Conservation (phyloP, 2,888 invertebrate species). For the Prostheceraeus crozeri region DNA sequence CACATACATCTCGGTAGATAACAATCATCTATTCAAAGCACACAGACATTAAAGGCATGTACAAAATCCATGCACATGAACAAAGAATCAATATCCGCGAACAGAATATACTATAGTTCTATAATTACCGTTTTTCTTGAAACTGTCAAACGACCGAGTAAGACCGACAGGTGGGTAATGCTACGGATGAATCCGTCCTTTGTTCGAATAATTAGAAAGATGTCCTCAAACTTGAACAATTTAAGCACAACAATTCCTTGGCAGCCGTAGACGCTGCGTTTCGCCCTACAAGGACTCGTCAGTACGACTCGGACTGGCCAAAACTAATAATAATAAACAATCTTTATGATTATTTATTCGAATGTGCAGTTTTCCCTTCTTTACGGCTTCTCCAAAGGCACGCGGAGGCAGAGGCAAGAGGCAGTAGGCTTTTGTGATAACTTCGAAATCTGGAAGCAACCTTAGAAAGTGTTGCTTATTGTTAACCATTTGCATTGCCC, state of each 20-base stretch:
- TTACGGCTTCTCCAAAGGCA: constrained; percentile 17
- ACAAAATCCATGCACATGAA: neutral
- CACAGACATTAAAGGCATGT: too few relatives aligned
- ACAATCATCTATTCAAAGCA: too few relatives aligned
- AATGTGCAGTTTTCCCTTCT: neutral
- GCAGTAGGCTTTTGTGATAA: constrained; percentile 17
- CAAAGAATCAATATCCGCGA: neutral
- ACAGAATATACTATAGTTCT: constrained; percentile 1
- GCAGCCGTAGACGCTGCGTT: too few relatives aligned
- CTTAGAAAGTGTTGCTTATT: constrained; percentile 1
- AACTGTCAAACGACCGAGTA: neutral
- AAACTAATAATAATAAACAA: too few relatives aligned
- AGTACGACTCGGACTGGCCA: too few relatives aligned
- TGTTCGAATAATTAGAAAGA: too few relatives aligned
- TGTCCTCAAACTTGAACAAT: too few relatives aligned
- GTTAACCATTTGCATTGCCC: constrained; percentile 7
- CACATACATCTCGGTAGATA: too few relatives aligned
- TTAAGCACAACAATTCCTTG: too few relatives aligned
- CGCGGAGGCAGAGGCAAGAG: constrained; percentile 15
- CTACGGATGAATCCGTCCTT: constrained; percentile 1
- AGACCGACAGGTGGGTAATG: neutral
- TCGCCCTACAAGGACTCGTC: too few relatives aligned
- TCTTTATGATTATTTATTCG: too few relatives aligned
- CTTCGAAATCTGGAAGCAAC: neutral
- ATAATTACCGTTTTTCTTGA: too few relatives aligned